phyloP scores from a whole-genome alignment of 2,113 vertebrate species.

The Trematocara marginatum region DNA sequence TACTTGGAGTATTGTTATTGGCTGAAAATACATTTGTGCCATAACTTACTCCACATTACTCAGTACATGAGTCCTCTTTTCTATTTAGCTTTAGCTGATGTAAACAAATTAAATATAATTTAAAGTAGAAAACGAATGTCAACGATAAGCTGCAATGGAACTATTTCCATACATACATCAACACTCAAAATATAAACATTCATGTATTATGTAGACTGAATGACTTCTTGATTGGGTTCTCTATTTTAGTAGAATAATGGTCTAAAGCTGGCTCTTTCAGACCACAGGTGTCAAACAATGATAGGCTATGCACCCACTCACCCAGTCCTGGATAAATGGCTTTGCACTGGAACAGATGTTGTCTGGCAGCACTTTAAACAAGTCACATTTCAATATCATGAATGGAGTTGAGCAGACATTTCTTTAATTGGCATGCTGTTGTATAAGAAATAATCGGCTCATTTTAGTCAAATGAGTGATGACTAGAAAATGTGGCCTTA shows the following conservation, averaged over 20 bases:
- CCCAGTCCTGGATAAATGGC: conserved; percentile 42
- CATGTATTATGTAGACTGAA: background rate
- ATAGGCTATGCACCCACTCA: conserved; percentile 21
- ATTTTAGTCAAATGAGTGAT: conserved; percentile 89
- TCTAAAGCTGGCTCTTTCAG: background rate
- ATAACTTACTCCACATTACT: background rate
- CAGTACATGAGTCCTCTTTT: background rate
- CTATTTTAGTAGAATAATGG: background rate
- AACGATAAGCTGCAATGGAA: background rate
- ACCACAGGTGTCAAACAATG: conserved; percentile 45
- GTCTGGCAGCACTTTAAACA: conserved; percentile 58
- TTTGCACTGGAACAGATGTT: conserved; percentile 46
- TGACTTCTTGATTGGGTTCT: background rate
- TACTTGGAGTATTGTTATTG: background rate
- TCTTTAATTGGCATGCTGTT: conserved; percentile 85
- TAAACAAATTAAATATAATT: background rate
- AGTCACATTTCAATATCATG: conserved; percentile 59
- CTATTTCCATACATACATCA: background rate
- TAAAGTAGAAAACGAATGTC: background rate
- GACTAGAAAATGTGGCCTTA: conserved; percentile 81
- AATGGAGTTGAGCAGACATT: conserved; percentile 64
- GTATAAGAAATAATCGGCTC: conserved; percentile 87
- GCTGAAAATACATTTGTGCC: background rate
- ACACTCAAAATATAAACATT: background rate
- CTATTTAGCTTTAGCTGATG: background rate